Percentiles rank a stretch among this genome's conserved stretches.
Evolutionary conservation across 1,140 invertebrate species (phyloP).

Genomic region (Elysia chlorotica): DNA sequence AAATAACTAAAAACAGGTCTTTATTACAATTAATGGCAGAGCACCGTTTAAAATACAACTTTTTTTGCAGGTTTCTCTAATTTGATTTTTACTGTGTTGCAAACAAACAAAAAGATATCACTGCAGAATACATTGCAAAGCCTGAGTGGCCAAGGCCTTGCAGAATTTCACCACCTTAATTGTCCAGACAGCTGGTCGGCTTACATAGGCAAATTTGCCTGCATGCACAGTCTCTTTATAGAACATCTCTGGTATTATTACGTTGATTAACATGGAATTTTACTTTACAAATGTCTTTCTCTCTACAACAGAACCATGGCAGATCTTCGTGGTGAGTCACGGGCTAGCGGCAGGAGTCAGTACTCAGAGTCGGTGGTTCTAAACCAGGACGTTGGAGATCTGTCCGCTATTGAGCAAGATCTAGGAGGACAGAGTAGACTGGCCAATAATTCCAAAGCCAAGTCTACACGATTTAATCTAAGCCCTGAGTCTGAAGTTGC

Average conservation of each 20-base stretch:
- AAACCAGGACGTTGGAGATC: constrained; percentile 37
- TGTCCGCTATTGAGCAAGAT: constrained; percentile 29
- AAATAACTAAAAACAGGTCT: too few relatives aligned
- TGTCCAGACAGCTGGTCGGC: background rate
- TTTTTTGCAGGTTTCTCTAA: too few relatives aligned
- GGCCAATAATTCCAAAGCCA: constrained; percentile 23
- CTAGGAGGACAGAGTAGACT: constrained; percentile 20
- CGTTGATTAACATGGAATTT: background rate
- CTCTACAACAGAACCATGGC: constrained; percentile 25
- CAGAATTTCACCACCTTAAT: too few relatives aligned
- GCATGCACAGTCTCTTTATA: too few relatives aligned
- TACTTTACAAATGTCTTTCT: constrained; percentile 5
- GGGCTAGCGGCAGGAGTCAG: constrained; percentile 35
- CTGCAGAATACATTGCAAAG: too few relatives aligned
- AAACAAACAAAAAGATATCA: too few relatives aligned
- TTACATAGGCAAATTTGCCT: too few relatives aligned
- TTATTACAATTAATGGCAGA: too few relatives aligned
- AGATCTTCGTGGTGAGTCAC: constrained; percentile 31
- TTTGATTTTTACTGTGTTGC: too few relatives aligned
- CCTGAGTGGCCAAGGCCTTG: too few relatives aligned
- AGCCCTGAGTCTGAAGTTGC: constrained; percentile 12
- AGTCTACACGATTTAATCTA: constrained; percentile 34
- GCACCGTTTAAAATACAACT: too few relatives aligned
- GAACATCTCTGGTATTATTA: background rate
- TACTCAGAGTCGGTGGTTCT: constrained; percentile 43